A percentile compares a stretch with the other conserved stretches of the same genome.
phyloP scores from a whole-genome alignment of 2,888 invertebrate genomes.

The Parelbella ahira region DNA sequence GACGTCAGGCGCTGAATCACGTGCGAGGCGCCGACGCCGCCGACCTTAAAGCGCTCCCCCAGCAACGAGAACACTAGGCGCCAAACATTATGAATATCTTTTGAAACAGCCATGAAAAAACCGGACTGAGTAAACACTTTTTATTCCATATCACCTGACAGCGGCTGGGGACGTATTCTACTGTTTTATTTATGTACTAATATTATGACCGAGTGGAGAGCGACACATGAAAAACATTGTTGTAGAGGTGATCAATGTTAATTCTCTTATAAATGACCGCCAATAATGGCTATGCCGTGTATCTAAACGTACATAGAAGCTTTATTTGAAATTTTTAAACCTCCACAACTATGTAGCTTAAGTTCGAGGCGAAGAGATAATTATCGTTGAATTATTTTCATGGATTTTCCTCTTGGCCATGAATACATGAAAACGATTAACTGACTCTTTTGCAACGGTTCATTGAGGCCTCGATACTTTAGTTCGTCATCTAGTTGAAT shows the following conservation, averaged over 20 bases:
- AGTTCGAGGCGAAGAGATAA: slow-evolving; percentile 21
- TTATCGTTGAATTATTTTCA: slow-evolving; percentile 23
- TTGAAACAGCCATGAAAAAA: slow-evolving; percentile 8
- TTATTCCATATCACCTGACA: too few species aligned
- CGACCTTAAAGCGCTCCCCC: slow-evolving; percentile 41
- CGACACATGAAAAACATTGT: too few species aligned
- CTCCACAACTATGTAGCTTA: slow-evolving; percentile 3
- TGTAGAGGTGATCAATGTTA: too few species aligned
- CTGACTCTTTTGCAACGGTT: slow-evolving; percentile 6
- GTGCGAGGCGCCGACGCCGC: too few species aligned
- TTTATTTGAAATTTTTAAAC: slow-evolving; percentile 14
- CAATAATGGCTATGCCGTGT: too few species aligned
- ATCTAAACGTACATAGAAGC: too few species aligned
- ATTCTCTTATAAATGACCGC: too few species aligned
- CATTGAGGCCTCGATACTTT: slow-evolving; percentile 6
- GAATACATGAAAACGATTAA: slow-evolving; percentile 22
- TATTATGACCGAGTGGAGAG: too few species aligned
- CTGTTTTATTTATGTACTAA: too few species aligned
- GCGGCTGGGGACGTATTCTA: too few species aligned
- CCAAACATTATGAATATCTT: slow-evolving; percentile 5
- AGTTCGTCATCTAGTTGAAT: slow-evolving; percentile 10
- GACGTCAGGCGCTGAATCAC: slow-evolving; percentile 51
- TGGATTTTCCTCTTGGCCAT: slow-evolving; percentile 27
- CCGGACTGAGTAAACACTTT: slow-evolving; percentile 6
- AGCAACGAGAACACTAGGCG: slow-evolving; percentile 27